These are phyloP conservation scores for Epizoanthus stellaris DNA, from an alignment of 92 coral and sea anemone species.

Conservation along the genomic window DNA sequence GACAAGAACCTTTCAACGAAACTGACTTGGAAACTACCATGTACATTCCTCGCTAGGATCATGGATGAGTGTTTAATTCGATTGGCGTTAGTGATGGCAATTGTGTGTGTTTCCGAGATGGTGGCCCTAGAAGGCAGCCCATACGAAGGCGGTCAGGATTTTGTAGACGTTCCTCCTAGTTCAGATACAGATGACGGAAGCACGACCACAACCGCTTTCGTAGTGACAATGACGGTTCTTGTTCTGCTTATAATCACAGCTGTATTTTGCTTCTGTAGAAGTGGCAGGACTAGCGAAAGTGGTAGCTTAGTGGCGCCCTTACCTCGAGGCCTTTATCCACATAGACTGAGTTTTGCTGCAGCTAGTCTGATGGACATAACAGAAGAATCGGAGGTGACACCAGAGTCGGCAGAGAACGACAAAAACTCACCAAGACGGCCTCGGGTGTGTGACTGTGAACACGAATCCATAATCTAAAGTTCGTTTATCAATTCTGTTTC, in stretches of 20 bases:
- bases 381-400: neutral
- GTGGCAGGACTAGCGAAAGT: conserved; percentile 25
- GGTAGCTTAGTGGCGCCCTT: conserved; percentile 23
- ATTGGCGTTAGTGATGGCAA: neutral
- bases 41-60: neutral
- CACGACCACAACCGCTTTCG: conserved; percentile 25
- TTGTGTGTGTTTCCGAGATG: neutral
- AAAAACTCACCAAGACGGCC: neutral
- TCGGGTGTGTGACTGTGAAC: conserved; percentile 7
- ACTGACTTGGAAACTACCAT: neutral
- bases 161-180: neutral
- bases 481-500: too few relatives aligned
- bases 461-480: conserved; percentile 5
- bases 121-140: conserved; percentile 11
- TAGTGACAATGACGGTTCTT: conserved; percentile 30
- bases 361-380: conserved; percentile 25
- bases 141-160: conserved; percentile 4
- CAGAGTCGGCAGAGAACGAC: neutral
- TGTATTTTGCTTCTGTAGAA: conserved; percentile 31
- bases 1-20: neutral
- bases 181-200: neutral
- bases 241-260: conserved; percentile 30
- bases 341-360: conserved; percentile 11
- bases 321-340: conserved; percentile 20
- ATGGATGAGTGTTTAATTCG: neutral